Evolutionary conservation across 92 coral and sea anemone species (phyloP), one percentile per base, ranked within the genome.

Genomic region (Porites cylindrica): DNA sequence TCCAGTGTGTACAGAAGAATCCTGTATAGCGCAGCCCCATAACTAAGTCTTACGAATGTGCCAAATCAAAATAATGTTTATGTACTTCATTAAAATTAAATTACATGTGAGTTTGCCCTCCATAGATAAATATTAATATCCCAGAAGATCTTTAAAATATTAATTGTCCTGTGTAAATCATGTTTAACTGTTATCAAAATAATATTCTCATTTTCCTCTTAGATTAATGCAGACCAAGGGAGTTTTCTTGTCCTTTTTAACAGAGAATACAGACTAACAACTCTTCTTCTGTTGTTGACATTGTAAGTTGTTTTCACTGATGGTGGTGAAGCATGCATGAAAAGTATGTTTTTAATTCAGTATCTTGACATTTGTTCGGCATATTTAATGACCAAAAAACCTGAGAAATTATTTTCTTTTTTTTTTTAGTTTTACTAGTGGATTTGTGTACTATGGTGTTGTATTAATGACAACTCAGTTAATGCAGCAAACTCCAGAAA

Each of bases 401-500:
- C 16, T 0, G 4, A 10, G 13, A 54, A 54, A 8, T 9, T 54
- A 56, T 56, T n/a, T 4, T 61, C 1, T 70, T 43, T 7, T 88
- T 50, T n/a, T 58, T 26, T 29, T 77, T 62, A 92, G 95, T 78
- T 89, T 92, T 47, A 23, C 85, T 59, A 71, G 68, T 75, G 95
- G 92, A 51, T 77, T 92, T 78, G 66, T 92, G 88, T 95, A 95
- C 85, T 95, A 88, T 76, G 93, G 93, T 16, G 88, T 93, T 21
- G 98, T 95, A 60, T 76, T 92, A 26, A 90, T 92, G 70, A 92
- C 98, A 53, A 91, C 98, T 1, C 96, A 92, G 62, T 79, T 95
- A 32, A 91, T 87, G 70, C 96, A 95, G 65, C 80, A 83, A 73
- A 10, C 62, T 10, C 38, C 8, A 0, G 0, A 72, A 20, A 74